Evolutionary conservation across 2,797 vertebrate genomes (phyloP), one percentile per base, ranked within the genome.

Genomic region (Ptychadena robeensis): DNA sequence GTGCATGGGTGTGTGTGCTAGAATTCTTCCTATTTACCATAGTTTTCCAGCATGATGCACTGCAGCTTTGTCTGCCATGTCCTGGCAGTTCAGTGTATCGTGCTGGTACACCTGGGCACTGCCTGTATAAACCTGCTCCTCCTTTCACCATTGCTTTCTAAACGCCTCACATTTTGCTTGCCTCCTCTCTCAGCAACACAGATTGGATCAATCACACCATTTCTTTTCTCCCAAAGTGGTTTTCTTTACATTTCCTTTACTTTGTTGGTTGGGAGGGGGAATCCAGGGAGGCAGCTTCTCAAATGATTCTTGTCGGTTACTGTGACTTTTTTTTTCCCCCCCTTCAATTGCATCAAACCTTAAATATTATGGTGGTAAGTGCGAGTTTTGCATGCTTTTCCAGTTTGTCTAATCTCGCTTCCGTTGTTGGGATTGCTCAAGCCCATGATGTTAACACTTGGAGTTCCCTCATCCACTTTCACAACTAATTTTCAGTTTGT

Each of bases 311-410:
- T 94, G 93, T 94, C 93, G 92, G 95, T 96, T 93, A 95, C 94
- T 96, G 93, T 96, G 94, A 96, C 95, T 96, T 96, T 95, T 93
- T 94, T 93, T 89, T 89, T 86, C 67, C 37, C 86, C n/a, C 87
- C 93, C 95, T 91, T 95, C 93, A 96, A 97, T 96, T 95, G 96
- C 95, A 95, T 95, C 96, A 95, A 95, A 95, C 94, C 94, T 94
- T 96, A 94, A 94, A 96, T 95, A 87, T 93, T 94, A 91, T 91
- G 96, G 95, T 97, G 98, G 97, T 99, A 99, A 98, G 98, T 98
- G 95, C 93, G 94, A 94, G 92, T 92, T 94, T 89, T 97, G 97
- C 97, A 99, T 97, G 98, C 93, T 95, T 96, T 85, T 91, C 91
- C 94, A 96, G 92, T 96, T 95, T 92, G 93, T 92, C 93, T 93